Conservation (phyloP, 2,888 invertebrate species). For the Timema podura region DNA sequence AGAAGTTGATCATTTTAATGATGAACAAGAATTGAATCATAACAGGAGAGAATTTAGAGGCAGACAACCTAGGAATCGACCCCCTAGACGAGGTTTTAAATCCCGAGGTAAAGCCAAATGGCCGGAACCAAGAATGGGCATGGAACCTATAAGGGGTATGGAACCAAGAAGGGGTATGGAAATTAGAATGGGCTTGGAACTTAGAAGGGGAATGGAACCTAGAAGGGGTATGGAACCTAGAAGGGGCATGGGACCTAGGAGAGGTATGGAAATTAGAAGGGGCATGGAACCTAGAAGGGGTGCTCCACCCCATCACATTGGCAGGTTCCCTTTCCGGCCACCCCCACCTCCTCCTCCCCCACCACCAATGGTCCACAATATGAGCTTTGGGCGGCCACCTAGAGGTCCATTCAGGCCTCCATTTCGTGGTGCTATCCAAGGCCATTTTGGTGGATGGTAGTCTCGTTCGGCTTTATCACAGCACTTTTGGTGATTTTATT, state of each 20-base stretch:
- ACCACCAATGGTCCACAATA: background rate
- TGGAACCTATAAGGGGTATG: background rate
- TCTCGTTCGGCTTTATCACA: too few relatives aligned
- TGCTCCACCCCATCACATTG: too few relatives aligned
- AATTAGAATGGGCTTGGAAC: background rate
- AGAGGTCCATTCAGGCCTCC: background rate
- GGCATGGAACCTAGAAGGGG: background rate
- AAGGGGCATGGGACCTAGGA: background rate
- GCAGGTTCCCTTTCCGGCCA: background rate
- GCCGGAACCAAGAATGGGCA: too few relatives aligned
- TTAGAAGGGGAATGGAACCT: background rate
- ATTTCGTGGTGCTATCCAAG: background rate
- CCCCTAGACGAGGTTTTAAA: too few relatives aligned
- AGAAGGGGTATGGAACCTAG: background rate
- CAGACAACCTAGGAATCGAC: too few relatives aligned
- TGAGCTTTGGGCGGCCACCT: background rate
- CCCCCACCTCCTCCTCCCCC: slow-evolving; percentile 1
- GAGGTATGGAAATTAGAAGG: background rate
- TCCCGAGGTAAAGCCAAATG: too few relatives aligned
- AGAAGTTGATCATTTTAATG: too few relatives aligned
- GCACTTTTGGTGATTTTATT: too few relatives aligned
- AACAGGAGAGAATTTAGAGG: too few relatives aligned
- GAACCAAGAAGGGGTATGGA: background rate
- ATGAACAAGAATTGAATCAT: too few relatives aligned
- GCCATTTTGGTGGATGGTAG: too few relatives aligned